Conservation (phyloP, 1,140 invertebrate species). For the Solenopsis invicta region DNA sequence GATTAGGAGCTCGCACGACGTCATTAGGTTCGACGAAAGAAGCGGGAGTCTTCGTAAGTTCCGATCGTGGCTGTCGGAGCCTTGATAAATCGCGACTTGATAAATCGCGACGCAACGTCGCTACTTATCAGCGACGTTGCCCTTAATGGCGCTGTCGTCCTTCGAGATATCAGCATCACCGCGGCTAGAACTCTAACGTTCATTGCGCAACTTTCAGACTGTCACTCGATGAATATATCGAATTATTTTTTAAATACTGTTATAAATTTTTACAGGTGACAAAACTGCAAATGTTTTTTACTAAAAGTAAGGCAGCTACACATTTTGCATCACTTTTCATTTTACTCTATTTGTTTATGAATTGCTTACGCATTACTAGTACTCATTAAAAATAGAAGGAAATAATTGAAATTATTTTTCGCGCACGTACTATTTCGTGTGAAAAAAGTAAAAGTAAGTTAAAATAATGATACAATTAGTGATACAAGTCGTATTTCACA, state of each 20-base stretch:
- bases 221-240: neutral
- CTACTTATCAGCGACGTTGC: slow-evolving; percentile 26
- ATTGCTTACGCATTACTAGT: neutral
- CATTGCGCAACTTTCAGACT: slow-evolving; percentile 13
- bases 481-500: slow-evolving; percentile 9
- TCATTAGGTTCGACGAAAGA: slow-evolving; percentile 37
- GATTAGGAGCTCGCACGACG: slow-evolving; percentile 7
- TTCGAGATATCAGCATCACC: slow-evolving; percentile 30
- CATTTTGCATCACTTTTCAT: neutral
- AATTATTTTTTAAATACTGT: neutral
- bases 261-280: neutral
- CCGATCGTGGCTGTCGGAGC: slow-evolving; percentile 20
- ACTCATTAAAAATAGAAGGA: neutral
- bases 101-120: slow-evolving; percentile 35
- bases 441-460: neutral
- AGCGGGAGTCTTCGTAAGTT: neutral
- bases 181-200: neutral
- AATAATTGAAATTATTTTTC: neutral
- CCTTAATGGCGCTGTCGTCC: slow-evolving; percentile 54
- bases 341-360: neutral
- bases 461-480: neutral
- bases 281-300: neutral
- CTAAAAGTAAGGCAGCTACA: neutral
- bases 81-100: slow-evolving; percentile 49
- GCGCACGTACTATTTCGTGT: neutral